Percentiles rank a stretch among this genome's conserved stretches.
Conservation (phyloP, 2,888 invertebrate genomes). For the Mythimna lalbum region DNA sequence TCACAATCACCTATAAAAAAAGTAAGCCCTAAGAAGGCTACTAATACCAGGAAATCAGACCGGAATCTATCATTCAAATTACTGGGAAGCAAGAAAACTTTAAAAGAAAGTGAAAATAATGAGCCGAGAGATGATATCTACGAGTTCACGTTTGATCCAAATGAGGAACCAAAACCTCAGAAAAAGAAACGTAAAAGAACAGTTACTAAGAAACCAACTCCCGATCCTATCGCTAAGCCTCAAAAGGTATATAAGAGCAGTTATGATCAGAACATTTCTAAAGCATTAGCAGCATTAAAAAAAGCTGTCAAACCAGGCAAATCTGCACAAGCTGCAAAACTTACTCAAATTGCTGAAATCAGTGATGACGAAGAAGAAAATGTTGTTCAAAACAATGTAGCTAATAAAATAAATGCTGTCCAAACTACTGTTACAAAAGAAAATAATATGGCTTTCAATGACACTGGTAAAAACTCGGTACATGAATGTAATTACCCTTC, state of each 20-base stretch:
- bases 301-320: conserved; percentile 67
- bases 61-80: conserved; percentile 76
- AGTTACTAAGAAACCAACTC: conserved; percentile 71
- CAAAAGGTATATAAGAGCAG: conserved; percentile 76
- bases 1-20: conserved; percentile 48
- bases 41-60: conserved; percentile 65
- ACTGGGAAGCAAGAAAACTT: conserved; percentile 73
- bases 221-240: conserved; percentile 65
- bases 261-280: conserved; percentile 83
- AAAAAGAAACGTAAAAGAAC: conserved; percentile 83
- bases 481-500: conserved; percentile 73
- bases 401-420: conserved; percentile 16
- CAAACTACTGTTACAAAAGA: conserved; percentile 11
- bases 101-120: conserved; percentile 67
- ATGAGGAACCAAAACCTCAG: conserved; percentile 82
- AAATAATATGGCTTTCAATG: conserved; percentile 39
- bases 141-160: conserved; percentile 87
- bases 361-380: conserved; percentile 17
- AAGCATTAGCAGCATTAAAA: conserved; percentile 79
- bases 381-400: conserved; percentile 14
- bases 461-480: conserved; percentile 49
- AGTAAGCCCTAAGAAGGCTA: conserved; percentile 43
- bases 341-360: conserved; percentile 46
- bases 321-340: conserved; percentile 33
- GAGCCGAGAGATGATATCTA: conserved; percentile 78